Conservation (phyloP, 2,888 invertebrate species). For the Acrocyrtus sp. region DNA sequence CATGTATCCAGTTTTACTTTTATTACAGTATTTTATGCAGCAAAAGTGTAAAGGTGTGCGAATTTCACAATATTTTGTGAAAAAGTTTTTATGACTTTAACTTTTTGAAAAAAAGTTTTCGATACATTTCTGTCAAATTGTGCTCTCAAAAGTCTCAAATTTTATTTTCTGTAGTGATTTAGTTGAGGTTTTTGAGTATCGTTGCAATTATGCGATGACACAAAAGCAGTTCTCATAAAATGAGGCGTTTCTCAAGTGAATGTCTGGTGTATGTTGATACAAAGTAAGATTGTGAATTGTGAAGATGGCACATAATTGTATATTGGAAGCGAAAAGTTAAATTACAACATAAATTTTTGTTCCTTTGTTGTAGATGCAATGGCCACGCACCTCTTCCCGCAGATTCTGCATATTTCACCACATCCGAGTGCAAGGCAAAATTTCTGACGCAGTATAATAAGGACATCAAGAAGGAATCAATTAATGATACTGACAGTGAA, state of each 20-base stretch:
- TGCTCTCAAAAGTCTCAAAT: too few relatives aligned
- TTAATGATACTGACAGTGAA: constrained; percentile 58
- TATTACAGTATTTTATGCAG: too few relatives aligned
- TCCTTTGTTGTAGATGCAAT: constrained; percentile 59
- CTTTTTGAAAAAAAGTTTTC: too few relatives aligned
- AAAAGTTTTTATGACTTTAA: too few relatives aligned
- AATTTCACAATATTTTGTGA: too few relatives aligned
- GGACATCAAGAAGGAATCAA: constrained; percentile 59
- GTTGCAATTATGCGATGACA: too few relatives aligned
- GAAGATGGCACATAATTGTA: neutral
- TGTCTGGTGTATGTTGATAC: constrained; percentile 62
- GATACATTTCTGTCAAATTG: too few relatives aligned
- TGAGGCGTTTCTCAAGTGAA: constrained; percentile 54
- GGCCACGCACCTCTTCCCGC: constrained; percentile 67
- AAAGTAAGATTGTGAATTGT: constrained; percentile 40
- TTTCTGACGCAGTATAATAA: constrained; percentile 72
- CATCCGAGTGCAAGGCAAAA: constrained; percentile 75
- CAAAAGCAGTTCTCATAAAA: too few relatives aligned
- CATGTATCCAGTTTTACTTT: too few relatives aligned
- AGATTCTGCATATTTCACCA: constrained; percentile 75
- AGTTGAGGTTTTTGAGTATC: too few relatives aligned
- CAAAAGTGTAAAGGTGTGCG: too few relatives aligned
- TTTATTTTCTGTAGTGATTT: too few relatives aligned
- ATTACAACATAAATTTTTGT: constrained; percentile 17
- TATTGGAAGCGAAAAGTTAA: neutral